Percentiles rank a stretch among this genome's conserved stretches.
Evolutionary conservation across 2,113 vertebrate genomes (phyloP).

Genomic region (Anhinga anhinga): DNA sequence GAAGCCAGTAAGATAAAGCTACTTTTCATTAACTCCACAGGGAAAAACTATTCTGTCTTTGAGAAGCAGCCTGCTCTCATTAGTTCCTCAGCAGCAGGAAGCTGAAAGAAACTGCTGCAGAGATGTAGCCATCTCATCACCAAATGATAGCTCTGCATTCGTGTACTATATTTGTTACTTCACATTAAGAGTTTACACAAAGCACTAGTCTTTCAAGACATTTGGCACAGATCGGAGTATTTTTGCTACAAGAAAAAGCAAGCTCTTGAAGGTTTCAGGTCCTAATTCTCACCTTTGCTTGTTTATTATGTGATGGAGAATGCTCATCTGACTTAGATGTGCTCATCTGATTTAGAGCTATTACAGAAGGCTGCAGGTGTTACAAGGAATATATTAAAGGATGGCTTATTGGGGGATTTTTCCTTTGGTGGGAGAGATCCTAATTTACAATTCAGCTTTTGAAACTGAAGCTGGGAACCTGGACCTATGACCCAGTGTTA

Average conservation of each 20-base stretch:
- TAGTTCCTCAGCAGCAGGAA: background rate
- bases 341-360: background rate
- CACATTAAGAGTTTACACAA: background rate
- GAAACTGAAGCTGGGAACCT: background rate
- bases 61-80: background rate
- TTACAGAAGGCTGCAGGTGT: background rate
- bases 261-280: background rate
- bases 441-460: background rate
- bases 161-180: rapidly evolving
- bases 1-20: background rate
- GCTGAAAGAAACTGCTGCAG: background rate
- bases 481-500: background rate
- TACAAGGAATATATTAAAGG: background rate
- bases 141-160: background rate
- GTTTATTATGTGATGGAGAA: background rate
- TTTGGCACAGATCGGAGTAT: background rate
- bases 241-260: background rate
- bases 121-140: background rate
- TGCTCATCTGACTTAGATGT: background rate
- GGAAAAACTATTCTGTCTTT: background rate
- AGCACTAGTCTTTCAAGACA: background rate
- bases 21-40: background rate
- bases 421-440: background rate
- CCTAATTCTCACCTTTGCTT: background rate
- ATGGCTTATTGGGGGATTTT: background rate